Evolutionary conservation across 2,888 invertebrate species (phyloP), one percentile per base, ranked within the genome.

Genomic region (Siphlonurus alternatus): DNA sequence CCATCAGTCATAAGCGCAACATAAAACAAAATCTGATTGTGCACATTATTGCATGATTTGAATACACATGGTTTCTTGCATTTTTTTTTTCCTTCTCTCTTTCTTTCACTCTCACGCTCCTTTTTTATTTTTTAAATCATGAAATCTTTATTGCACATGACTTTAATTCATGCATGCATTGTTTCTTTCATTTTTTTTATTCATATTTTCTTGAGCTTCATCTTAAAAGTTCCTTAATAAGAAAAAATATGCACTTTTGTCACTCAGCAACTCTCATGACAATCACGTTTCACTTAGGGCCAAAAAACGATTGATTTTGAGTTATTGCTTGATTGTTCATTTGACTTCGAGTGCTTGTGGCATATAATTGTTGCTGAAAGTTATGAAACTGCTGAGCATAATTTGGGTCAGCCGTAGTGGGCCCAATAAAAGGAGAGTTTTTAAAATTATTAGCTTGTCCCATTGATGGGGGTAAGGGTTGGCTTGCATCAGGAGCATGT

Each of bases 331-430:
- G 67, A 65, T 68, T 68, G 64, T 67, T 68, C 71, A 73, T 71
- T 62, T 83, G 83, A 73, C 82, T 83, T 69, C 87, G 80, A 54
- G 88, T 87, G 68, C 85, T 85, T 61, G 93, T 94, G 67, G 94
- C 93, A 77, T 94, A 94, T 70, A 94, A 78, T 76, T 93, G 93
- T 76, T 94, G 94, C 74, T 94, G 94, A 80, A 94, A 94, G 78
- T 93, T 91, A 77, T 93, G 93, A 79, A 89, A 94, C 81, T 93
- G 93, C 76, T 92, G 92, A 72, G 93, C 93, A 79, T 94, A 94
- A 75, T 90, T 91, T 18, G 93, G 89, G 77, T 94, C 93, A 61
- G 88, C 86, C 66, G 92, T 89, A 25, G 87, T 88, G 7, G 90
- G 90, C 25, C 89, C 89, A 65, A 89, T 87, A 74, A 90, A 93